Conservation (phyloP, 2,113 vertebrate species). For the Tautogolabrus adspersus region DNA sequence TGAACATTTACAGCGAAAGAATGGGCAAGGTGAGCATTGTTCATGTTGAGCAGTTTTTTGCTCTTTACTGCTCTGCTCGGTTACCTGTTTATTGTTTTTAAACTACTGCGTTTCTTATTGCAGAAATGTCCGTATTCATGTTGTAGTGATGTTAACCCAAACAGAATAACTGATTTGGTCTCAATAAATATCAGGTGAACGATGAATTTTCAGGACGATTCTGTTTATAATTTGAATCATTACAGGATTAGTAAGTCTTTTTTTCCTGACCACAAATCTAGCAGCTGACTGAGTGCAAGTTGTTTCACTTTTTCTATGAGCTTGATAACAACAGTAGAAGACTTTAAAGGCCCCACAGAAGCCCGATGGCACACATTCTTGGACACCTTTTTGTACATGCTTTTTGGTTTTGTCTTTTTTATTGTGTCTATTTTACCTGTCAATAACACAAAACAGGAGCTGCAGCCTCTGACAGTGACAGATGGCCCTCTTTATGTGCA, state of each 20-base stretch:
- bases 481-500: slow-evolving; percentile 7
- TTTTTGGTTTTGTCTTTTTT: slow-evolving; percentile 31
- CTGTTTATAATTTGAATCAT: too few species aligned
- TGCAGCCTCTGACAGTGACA: slow-evolving; percentile 33
- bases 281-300: background rate
- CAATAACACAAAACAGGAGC: slow-evolving; percentile 8
- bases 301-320: background rate
- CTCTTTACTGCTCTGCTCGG: too few species aligned
- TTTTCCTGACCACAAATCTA: background rate
- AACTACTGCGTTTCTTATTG: too few species aligned
- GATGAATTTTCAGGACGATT: too few species aligned
- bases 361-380: background rate
- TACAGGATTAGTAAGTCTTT: background rate
- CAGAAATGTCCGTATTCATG: too few species aligned
- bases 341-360: background rate
- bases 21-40: too few species aligned
- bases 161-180: too few species aligned
- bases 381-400: slow-evolving; percentile 24
- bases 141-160: too few species aligned
- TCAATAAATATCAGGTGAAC: too few species aligned
- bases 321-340: background rate
- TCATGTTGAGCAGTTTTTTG: too few species aligned
- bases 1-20: too few species aligned
- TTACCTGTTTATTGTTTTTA: too few species aligned
- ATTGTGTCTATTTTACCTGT: slow-evolving; percentile 34